phyloP scores from a whole-genome alignment of 2,888 invertebrate genomes.

The Eupithecia insigniata region DNA sequence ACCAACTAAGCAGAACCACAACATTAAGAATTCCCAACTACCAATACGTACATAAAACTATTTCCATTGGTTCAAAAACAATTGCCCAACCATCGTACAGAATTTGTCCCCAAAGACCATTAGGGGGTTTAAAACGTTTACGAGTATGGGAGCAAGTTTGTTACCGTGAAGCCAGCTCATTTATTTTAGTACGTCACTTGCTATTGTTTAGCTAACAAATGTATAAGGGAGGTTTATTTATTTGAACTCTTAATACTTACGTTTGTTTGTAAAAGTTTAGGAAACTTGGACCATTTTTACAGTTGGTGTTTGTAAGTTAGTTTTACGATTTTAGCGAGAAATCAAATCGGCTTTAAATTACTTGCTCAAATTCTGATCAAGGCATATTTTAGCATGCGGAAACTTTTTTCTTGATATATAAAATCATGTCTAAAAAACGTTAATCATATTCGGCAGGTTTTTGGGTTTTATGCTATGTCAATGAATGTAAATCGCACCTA shows the following conservation, averaged over 20 bases:
- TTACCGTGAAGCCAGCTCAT: constrained; percentile 55
- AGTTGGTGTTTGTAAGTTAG: neutral
- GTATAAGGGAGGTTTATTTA: constrained; percentile 39
- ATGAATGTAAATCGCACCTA: no score
- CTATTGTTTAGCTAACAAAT: constrained; percentile 46
- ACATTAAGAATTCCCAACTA: neutral
- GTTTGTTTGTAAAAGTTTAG: neutral
- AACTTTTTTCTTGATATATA: no score
- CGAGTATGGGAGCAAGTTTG: constrained; percentile 51
- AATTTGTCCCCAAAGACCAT: constrained; percentile 38
- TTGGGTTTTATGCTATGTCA: no score
- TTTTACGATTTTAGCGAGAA: no score
- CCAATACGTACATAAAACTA: neutral
- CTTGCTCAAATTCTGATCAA: no score
- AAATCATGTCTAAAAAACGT: no score
- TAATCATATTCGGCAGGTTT: no score
- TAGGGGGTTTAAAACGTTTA: constrained; percentile 47
- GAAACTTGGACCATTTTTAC: neutral
- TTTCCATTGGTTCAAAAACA: constrained; percentile 17
- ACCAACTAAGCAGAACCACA: no score
- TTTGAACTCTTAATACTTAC: constrained; percentile 13
- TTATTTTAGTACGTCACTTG: constrained; percentile 62
- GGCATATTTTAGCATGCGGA: no score
- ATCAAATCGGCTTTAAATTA: no score
- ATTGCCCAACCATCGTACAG: constrained; percentile 27